A percentile compares a stretch with the other conserved stretches of the same genome.
Evolutionary conservation across 2,113 vertebrate species (phyloP).

Genomic region (Pyrgilauda ruficollis): DNA sequence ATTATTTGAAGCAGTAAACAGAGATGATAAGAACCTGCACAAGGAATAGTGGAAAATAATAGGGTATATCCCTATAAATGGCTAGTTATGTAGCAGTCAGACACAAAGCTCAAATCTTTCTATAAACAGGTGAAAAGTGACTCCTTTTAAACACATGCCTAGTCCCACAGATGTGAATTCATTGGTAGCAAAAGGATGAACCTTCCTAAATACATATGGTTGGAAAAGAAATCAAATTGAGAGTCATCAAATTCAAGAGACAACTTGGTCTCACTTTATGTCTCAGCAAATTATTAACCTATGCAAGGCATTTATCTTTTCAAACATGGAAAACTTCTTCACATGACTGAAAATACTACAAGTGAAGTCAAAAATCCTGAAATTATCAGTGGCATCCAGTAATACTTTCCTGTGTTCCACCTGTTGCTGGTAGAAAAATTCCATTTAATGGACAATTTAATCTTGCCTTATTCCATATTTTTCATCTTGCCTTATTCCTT

Average conservation of each 20-base stretch:
- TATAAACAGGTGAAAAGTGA: background rate
- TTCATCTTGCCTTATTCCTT: background rate
- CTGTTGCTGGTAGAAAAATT: background rate
- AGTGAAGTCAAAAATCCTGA: background rate
- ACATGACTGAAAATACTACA: background rate
- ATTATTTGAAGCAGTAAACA: background rate
- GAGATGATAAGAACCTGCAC: background rate
- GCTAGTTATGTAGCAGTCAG: background rate
- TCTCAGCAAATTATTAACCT: background rate
- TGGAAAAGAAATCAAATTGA: background rate
- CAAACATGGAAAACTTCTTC: background rate
- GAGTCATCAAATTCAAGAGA: background rate
- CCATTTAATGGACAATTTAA: background rate
- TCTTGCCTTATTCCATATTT: background rate
- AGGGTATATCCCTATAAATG: background rate
- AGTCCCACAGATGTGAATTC: background rate
- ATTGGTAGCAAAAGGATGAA: background rate
- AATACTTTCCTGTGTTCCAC: background rate
- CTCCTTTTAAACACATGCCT: background rate
- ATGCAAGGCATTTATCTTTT: background rate
- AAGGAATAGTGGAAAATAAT: background rate
- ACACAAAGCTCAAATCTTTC: background rate
- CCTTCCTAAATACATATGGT: background rate
- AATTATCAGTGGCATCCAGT: background rate
- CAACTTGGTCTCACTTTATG: background rate